phyloP scores from a whole-genome alignment of 2,888 invertebrate species.

The Dusona sp. region DNA sequence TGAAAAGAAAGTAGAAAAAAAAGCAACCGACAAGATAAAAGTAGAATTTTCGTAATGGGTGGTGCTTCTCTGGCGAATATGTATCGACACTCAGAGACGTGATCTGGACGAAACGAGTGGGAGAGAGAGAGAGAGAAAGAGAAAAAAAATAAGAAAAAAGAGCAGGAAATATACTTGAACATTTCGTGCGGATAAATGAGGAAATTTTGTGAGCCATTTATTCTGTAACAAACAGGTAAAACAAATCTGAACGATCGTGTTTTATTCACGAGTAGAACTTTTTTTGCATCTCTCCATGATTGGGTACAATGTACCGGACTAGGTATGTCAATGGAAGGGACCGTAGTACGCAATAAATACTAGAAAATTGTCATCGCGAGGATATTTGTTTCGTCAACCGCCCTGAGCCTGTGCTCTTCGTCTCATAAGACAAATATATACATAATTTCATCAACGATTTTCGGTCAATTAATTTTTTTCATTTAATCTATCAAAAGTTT shows the following conservation, averaged over 20 bases:
- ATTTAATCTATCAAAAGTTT: too few species aligned
- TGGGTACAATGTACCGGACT: neutral
- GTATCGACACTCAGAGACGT: neutral
- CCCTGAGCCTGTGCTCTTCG: too few species aligned
- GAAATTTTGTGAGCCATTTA: neutral
- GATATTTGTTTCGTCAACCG: too few species aligned
- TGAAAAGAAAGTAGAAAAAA: constrained; percentile 9
- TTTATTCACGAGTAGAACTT: neutral
- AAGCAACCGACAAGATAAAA: neutral
- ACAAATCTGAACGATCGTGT: neutral
- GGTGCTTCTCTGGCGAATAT: neutral
- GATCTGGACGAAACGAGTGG: neutral
- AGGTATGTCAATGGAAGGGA: neutral
- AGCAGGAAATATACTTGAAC: neutral
- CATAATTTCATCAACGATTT: too few species aligned
- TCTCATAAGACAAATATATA: too few species aligned
- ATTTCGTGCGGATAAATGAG: neutral
- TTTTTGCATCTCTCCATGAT: neutral
- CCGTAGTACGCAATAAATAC: neutral
- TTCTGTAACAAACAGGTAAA: neutral
- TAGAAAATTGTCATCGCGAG: neutral
- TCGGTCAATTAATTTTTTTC: too few species aligned
- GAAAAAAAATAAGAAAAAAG: neutral
- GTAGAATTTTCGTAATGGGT: neutral
- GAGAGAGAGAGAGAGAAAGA: neutral